Base-by-base conservation (phyloP, 2,888 invertebrate species). In the Tachystola acroxantha region DNA sequence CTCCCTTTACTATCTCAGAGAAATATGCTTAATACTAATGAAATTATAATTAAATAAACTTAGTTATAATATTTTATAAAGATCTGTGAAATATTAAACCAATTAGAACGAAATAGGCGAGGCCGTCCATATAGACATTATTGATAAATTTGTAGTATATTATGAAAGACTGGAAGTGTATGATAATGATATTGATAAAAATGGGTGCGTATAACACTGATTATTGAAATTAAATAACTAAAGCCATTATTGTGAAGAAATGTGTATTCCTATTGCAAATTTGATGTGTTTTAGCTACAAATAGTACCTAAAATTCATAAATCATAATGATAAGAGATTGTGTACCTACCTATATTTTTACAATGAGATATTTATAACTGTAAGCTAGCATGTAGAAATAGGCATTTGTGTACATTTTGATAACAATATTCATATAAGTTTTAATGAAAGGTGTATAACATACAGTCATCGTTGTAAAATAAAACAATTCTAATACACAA, bases 331-430 rank as follows among this genome's bases (percentile, higher is more conserved):
- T 57, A 62, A 57, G 31, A 70, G 53, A 72, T 64, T 55, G 46
- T 73, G 75, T 79, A 76, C 65, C 20, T 20, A 20, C 9, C 68
- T 79, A 74, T 81, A 81, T 82, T 82, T 82, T 80, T 82, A 79
- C 73, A 74, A 70, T 72, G 72, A 77, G 64, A 74, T 81, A 76
- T 73, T 68, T 70, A 70, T 67, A 58, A 50, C 46, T 42, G 34
- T 74, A 72, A 73, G 64, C 53, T 75, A 70, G 66, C 51, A 44
- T 61, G 51, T 68, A 43, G 20, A 42, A 46, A 39, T 73, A 71
- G 62, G 66, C 65, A 72, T 77, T 84, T 79, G 78, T 81, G 80
- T 82, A 82, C 65, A 80, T 82, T 84, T 79, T 79, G 74, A 79
- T 80, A 81, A 77, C 63, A 70, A 52, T 6, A 27, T 56, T 59